These are phyloP conservation scores for Aromia moschata DNA, from an alignment of 2,888 invertebrate genomes.

Conservation along the genomic window DNA sequence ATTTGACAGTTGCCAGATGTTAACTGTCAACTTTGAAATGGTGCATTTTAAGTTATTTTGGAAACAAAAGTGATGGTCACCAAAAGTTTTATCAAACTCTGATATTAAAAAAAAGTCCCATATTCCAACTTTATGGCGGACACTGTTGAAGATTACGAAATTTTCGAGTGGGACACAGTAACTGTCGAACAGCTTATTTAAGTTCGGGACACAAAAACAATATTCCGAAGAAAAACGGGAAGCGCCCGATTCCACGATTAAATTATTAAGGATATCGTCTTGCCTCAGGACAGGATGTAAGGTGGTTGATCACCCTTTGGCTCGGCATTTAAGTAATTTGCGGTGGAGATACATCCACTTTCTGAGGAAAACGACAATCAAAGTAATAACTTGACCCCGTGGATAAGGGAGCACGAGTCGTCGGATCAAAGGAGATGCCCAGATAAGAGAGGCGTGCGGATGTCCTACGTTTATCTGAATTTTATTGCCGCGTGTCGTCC, in stretches of 20 bases:
- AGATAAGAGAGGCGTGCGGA: conserved; percentile 22
- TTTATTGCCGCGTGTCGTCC: conserved; percentile 13
- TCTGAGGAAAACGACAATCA: conserved; percentile 46
- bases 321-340: conserved; percentile 37
- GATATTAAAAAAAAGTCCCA: no score
- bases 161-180: no score
- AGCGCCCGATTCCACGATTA: conserved; percentile 8
- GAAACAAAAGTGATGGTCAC: no score
- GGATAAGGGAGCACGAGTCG: conserved; percentile 8
- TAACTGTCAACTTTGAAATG: no score
- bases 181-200: no score
- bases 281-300: conserved; percentile 51
- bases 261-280: conserved; percentile 29
- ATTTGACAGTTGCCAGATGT: no score
- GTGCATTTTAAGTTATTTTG: no score
- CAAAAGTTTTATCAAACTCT: no score
- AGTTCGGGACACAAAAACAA: no score
- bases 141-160: no score
- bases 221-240: no score
- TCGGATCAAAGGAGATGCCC: conserved; percentile 11
- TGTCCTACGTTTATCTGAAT: conserved; percentile 1
- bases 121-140: no score
- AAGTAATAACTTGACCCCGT: conserved; percentile 36
- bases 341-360: conserved; percentile 40
- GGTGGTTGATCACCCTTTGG: conserved; percentile 54